Base-by-base conservation (phyloP, 2,113 vertebrate genomes). In the Calidris pugnax region DNA sequence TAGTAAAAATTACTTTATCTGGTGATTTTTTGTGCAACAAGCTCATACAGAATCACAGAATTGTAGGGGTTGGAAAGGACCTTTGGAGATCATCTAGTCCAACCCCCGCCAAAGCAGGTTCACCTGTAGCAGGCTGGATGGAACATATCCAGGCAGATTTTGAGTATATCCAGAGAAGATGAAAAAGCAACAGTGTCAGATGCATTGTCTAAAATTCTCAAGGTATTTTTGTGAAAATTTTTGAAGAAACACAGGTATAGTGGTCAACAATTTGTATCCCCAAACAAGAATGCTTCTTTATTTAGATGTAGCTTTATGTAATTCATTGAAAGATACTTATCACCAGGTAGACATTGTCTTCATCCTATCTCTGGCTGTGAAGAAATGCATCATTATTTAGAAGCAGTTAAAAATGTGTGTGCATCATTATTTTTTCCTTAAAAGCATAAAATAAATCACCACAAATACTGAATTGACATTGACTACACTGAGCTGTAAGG, bases 151-250 rank as follows among this genome's bases (percentile, higher is more conserved):
- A 51, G 50, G 50, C 13, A 12, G 50, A 24, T 51, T 51, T 51
- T 51, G 23, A 51, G 7, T 27, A 51, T 51, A 24, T 51, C 50
- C 24, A 26, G 50, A 51, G 47, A 48, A 23, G 43, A 45, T 18
- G 17, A 89, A 91, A 91, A 74, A 68, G n/a, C 18, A 78, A 15
- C n/a, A 92, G 16, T 37, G 33, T 51, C 74, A 79, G 39, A 83
- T 93, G 48, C 56, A 79, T 78, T 90, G 94, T 91, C 75, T 95
- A 69, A 86, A 94, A 67, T 43, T 69, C 45, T 89, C n/a, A 9
- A 24, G 50, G 6, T 81, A 23, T 94, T 95, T 90, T 87, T 81
- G 33, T 85, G n/a, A 77, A 16, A 14, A 28, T 67, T 45, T 45
- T 45, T 45, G 50, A 77, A 77, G n/a, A 63, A 88, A 72, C 72